Base-by-base conservation (phyloP, 2,113 vertebrate species). In the Mola mola region DNA sequence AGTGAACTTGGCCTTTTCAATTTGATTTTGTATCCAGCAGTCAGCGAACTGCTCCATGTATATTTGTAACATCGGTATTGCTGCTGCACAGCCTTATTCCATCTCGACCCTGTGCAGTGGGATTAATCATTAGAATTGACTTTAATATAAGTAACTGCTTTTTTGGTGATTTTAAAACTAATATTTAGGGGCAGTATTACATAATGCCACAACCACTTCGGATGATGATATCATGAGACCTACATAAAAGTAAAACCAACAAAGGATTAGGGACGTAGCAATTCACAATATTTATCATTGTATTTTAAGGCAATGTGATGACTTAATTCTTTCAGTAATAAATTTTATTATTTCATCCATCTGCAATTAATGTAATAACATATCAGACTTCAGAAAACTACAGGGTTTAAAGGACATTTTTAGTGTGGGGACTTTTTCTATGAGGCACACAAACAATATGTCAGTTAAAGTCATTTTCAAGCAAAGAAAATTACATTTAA, bases 271-370 rank as follows among this genome's bases (percentile, higher is more conserved):
- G 5, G 22, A 37, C n/a, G 5, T 2, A 43, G 43, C 19, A 20
- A 19, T 34, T 51, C 24, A 52, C 2, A 43, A 46, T 63, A 62
- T 33, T 47, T 22, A 51, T 62, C 31, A 69, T 69, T 61, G 19
- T 20, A 46, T n/a, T n/a, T n/a, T n/a, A n/a, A n/a, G n/a, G n/a
- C n/a, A n/a, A n/a, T n/a, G n/a, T n/a, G n/a, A n/a, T n/a, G n/a
- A n/a, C n/a, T n/a, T n/a, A n/a, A n/a, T n/a, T n/a, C n/a, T n/a
- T n/a, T n/a, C n/a, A n/a, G n/a, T n/a, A n/a, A n/a, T n/a, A n/a
- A n/a, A n/a, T n/a, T n/a, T n/a, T 43, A 9, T 10, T 33, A 31
- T 38, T n/a, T 0, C 0, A 33, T 29, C 56, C 20, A 21, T 8
- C 8, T 4, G 17, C 21, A 15, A 19, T 8, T 51, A 21, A 33